Evolutionary conservation across 2,113 vertebrate genomes (phyloP), one percentile per base, ranked within the genome.

Genomic region (Poecile atricapillus): DNA sequence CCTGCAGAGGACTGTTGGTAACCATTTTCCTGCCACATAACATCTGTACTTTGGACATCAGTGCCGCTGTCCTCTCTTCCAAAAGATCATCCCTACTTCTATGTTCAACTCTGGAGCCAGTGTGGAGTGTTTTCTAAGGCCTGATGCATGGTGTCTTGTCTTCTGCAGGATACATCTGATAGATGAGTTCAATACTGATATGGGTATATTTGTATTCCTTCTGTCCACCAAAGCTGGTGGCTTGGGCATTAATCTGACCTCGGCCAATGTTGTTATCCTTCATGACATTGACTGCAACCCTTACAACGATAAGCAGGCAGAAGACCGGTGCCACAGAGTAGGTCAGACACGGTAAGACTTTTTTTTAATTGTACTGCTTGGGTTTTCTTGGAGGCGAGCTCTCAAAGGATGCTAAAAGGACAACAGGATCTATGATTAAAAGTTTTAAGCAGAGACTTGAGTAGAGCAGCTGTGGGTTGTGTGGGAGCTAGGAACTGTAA

Each of bases 221-320:
- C 96, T 99, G 86, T 99, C 99, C 53, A 99, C 99, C 24, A 99
- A 99, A 94, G 99, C 99, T n/a, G 99, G 99, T 12, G 99, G 99
- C 50, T 98, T 99, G 85, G 99, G 99, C 82, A 99, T 99, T 95
- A 99, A 99, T 94, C 98, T 99, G 60, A 99, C 99, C 37, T 99
- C 99, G 1, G 99, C 99, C 58, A 99, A 99, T 18, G 98, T 99
- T 12, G 99, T 99, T 60, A 99, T 99, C 94, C 98, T 99, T n/a
- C 99, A 99, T 14, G 99, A 99, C 95, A 99, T 99, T n/a, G 99
- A 99, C 91, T 99, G 98, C 95, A 99, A 99, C 91, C 99, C 99
- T 4, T 99, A 99, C 93, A 99, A 99, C 13, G 99, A 99, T 95
- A 99, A 99, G 87, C 99, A 99, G 97, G 99, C 99, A 20, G 99